Evolutionary conservation across 2,113 vertebrate species (phyloP), one percentile per base, ranked within the genome.

Genomic region (Bos indicus): DNA sequence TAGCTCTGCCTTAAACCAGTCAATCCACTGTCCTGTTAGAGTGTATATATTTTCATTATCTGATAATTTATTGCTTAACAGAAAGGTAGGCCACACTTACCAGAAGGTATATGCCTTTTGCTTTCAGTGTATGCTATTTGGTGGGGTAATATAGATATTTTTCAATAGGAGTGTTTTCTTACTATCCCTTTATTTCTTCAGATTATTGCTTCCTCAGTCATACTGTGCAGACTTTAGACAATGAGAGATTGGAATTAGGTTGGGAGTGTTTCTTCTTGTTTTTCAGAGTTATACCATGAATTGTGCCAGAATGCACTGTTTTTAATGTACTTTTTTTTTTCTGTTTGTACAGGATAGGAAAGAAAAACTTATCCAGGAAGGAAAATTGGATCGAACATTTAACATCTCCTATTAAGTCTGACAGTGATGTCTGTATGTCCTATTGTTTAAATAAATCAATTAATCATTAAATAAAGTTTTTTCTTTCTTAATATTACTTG

Each of bases 301-400:
- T 94, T 95, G 23, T 96, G 3, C 62, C 48, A 92, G n/a, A 93
- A 80, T 90, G 28, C 71, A 67, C 89, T 95, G 81, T 90, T 90
- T 95, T 92, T 96, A 59, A 96, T 46, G 4, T 54, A 62, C 17
- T 90, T 28, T 93, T 56, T 48, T 30, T 82, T 59, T 87, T 48
- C 48, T 81, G 9, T 98, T 71, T 98, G 64, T 98, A 84, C 98
- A 99, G 99, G 99, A 99, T 77, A 98, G 52, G 33, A 99, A 97
- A 95, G 99, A 99, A 98, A 99, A 96, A 97, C 96, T 97, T 95
- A 99, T 99, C 92, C 98, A 97, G 89, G 99, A 99, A 94, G 99
- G 99, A 96, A 99, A 99, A 97, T 74, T 97, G 25, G 11, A 99
- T 6, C 99, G 98, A 92, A 98, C 96, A 0, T 98, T 98, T 96